phyloP scores from a whole-genome alignment of 2,797 vertebrate genomes.

The Mareca penelope region DNA sequence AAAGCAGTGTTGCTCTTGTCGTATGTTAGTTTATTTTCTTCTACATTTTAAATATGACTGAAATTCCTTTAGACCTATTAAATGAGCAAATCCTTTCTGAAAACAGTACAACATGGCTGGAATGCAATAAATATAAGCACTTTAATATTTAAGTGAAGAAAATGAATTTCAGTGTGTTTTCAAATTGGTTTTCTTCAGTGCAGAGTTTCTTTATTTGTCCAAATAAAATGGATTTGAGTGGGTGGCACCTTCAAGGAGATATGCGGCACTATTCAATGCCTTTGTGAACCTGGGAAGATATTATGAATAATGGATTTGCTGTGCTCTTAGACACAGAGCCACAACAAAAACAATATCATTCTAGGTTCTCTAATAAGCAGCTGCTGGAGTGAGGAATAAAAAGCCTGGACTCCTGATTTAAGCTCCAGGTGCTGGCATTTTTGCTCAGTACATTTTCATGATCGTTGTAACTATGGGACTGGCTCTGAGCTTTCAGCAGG shows the following conservation, averaged over 20 bases:
- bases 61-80: slow-evolving; percentile 25
- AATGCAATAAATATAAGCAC: slow-evolving; percentile 64
- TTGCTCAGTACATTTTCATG: neutral
- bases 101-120: slow-evolving; percentile 32
- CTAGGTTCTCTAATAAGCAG: slow-evolving; percentile 23
- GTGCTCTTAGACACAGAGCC: slow-evolving; percentile 1
- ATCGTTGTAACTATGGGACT: neutral
- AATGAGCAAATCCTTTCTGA: slow-evolving; percentile 41
- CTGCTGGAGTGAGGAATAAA: slow-evolving; percentile 9
- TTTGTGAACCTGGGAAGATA: slow-evolving; percentile 22
- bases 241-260: slow-evolving; percentile 31
- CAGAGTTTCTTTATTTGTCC: slow-evolving; percentile 50
- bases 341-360: slow-evolving; percentile 35
- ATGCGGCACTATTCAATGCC: neutral
- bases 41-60: slow-evolving; percentile 20
- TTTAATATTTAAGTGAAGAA: slow-evolving; percentile 66
- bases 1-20: neutral
- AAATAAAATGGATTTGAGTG: slow-evolving; percentile 65
- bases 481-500: neutral
- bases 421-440: neutral
- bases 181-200: slow-evolving; percentile 59
- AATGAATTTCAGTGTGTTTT: slow-evolving; percentile 57
- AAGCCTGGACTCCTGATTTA: neutral
- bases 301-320: slow-evolving; percentile 55
- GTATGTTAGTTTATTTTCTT: neutral